Base-by-base conservation (phyloP, 2,113 vertebrate species). In the Nettapus auritus region DNA sequence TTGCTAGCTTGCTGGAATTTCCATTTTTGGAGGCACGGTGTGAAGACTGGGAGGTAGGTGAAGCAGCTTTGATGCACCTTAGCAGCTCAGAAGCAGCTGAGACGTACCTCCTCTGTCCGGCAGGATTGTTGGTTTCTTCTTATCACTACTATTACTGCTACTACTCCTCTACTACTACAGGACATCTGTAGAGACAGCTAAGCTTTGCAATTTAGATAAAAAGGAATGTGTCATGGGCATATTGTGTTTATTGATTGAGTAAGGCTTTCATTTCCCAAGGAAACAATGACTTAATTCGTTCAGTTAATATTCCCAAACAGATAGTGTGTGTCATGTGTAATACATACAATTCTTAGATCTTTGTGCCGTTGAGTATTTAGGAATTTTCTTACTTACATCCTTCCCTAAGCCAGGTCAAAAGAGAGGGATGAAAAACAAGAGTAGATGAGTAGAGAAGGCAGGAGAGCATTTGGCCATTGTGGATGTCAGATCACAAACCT, bases 11-110 rank as follows among this genome's bases (percentile, higher is more conserved):
- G 20, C 62, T 78, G 52, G 42, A 34, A 26, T 31, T 83, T 12
- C 0, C 0, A 15, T 26, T 60, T 22, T 77, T 29, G 20, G 59
- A 64, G 57, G 9, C 67, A 59, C 1, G 1, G 18, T 10, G 0
- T 28, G 25, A 52, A 67, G 11, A 17, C 78, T 66, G 82, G 13
- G 17, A 66, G 17, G 25, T 55, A 71, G 57, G 8, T 36, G 4
- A 69, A 74, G 59, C 40, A 57, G 44, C 13, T 57, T 52, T 59
- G n/a, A 53, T 77, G 13, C 5, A 14, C 40, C 31, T 74, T 26
- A 26, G 76, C 26, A 60, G 4, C 33, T 48, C 31, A 33, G 16
- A 66, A 70, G 67, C 48, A 62, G 48, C 20, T 57, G 64, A 81
- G 33, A 66, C 74, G 18, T 6, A 14, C 52, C 28, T 77, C 31